Base-by-base conservation (phyloP, 2,888 invertebrate genomes). In the Timandra comae region DNA sequence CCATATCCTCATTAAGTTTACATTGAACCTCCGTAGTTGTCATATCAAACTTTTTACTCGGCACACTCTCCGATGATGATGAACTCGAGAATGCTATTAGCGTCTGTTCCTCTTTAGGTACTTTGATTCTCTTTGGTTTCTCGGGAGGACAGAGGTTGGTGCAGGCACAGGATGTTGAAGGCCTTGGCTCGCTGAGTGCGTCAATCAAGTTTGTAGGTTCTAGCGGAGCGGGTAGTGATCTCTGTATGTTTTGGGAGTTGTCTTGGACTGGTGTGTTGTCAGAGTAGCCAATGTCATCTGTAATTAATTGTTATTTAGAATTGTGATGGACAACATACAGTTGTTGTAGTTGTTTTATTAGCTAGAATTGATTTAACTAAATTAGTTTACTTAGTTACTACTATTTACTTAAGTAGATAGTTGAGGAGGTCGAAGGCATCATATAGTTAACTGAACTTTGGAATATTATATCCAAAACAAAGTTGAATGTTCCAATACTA, bases 1-100 rank as follows among this genome's bases (percentile, higher is more conserved):
- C 44, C 2, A 62, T 16, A 8, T 55, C 61, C 0, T 51, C 39
- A 2, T 31, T 33, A 3, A 70, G 34, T 19, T 63, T 43, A 35
- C 60, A 63, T 36, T 75, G 70, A 2, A 56, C 56, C 24, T 72
- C 70, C 21, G 61, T 65, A 0, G 41, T 47, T 4, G 30, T 41
- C 24, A 46, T 33, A 7, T 49, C 54, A 22, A 23, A 51, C 13
- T 52, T 63, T 0, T 16, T 30, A 7, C 49, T 43, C 3, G 55
- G 58, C 6, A 80, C 56, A 40, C 76, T 80, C 29, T 79, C 81
- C 0, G 71, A 63, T 0, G 80, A 79, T 0, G 80, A 77, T 0
- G 63, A 35, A 38, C 75, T 80, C 0, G 82, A 82, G 48, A 82
- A 81, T 0, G 56, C 52, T 31, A 82, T 84, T 4, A 82, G 49